Evolutionary conservation across 2,113 vertebrate species (phyloP), one percentile per base, ranked within the genome.

Genomic region (Sigmodon hispidus): DNA sequence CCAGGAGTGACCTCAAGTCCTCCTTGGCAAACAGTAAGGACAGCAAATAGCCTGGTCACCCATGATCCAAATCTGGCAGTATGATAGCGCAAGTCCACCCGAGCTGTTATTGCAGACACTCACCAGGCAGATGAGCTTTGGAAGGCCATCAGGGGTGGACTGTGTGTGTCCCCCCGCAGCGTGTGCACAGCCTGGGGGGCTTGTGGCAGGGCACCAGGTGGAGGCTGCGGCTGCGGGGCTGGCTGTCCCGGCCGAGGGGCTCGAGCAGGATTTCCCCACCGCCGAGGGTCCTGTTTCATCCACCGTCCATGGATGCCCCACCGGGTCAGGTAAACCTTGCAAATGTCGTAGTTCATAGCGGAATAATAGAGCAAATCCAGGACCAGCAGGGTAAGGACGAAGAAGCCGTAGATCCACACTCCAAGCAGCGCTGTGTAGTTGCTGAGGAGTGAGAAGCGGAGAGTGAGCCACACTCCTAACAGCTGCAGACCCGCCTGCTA

Each of bases 361-460:
- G 99, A 99, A 98, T 99, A 99, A 96, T 99, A 99, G 61, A 99
- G 98, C 84, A 99, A 99, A 97, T 99, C 99, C 98, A 99, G 98
- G 3, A 99, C 98, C 97, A 99, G 98, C 97, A 99, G 98, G 96
- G 99, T 98, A 98, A 99, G 98, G 97, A 99, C 99, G 80, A 99
- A 99, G 97, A 99, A 99, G 94, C 99, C 99, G 48, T 99, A 99
- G 98, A 99, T 99, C 99, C 99, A 99, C 97, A 99, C 99, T 10
- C 99, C 99, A 22, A 99, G 96, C 96, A 99, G 97, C 1, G 99
- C 99, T 0, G 99, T 99, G 98, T 99, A 99, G 96, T 99, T 99
- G 98, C 99, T 99, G 98, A 5, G 61, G 95, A 59, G 43, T 11
- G 76, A 97, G 73, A 52, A 77, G 67, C 22, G 1, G 26, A n/a